phyloP scores from a whole-genome alignment of 2,113 vertebrate species.

The Tenrec ecaudatus region DNA sequence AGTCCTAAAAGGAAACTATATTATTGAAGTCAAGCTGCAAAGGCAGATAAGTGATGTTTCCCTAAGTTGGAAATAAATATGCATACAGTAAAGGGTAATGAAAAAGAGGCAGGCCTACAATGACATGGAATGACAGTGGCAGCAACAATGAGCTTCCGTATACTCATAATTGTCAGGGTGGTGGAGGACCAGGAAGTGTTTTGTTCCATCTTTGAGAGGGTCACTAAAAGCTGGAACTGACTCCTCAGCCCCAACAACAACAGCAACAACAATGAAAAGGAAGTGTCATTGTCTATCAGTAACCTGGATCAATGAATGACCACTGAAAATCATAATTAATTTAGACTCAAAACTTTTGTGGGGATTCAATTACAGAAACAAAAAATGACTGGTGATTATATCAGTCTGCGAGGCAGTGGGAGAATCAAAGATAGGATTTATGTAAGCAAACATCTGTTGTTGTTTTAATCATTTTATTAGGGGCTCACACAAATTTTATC shows the following conservation, averaged over 20 bases:
- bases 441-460: neutral
- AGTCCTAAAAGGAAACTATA: neutral
- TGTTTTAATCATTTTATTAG: too few species aligned
- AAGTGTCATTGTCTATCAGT: neutral
- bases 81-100: too few species aligned
- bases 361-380: neutral
- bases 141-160: too few species aligned
- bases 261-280: neutral
- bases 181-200: too few species aligned
- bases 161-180: too few species aligned
- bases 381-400: neutral
- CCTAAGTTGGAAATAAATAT: neutral
- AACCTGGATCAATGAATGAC: neutral
- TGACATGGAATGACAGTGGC: too few species aligned
- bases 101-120: too few species aligned
- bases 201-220: neutral
- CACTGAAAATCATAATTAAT: neutral
- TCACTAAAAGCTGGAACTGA: too few species aligned
- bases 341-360: neutral
- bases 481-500: too few species aligned
- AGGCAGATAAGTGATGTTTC: neutral
- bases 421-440: accelerated
- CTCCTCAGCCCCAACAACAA: too few species aligned
- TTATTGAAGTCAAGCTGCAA: neutral
- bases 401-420: neutral